Conservation (phyloP, 2,888 invertebrate species). For the Caenorhabditis drosophilae region DNA sequence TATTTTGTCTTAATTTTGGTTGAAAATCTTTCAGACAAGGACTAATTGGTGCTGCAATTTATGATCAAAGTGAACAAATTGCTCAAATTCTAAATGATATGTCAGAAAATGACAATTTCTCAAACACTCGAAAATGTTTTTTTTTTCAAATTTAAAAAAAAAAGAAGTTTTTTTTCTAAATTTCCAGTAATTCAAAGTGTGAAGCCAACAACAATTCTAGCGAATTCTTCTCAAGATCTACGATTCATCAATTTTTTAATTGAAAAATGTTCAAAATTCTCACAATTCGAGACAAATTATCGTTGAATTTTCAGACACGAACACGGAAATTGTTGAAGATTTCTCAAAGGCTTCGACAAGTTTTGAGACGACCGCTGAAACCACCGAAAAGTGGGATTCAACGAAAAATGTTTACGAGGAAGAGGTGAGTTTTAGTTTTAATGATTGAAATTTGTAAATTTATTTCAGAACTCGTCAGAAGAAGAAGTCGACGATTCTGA, state of each 20-base stretch:
- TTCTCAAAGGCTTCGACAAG: too few species aligned
- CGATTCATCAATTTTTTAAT: conserved; percentile 41
- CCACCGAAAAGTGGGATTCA: not conserved
- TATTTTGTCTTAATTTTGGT: not conserved
- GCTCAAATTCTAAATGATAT: conserved; percentile 53
- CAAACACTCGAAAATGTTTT: conserved; percentile 39
- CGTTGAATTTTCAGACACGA: not conserved
- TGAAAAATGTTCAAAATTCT: conserved; percentile 28
- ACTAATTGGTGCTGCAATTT: conserved; percentile 43
- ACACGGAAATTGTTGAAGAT: conserved; percentile 1
- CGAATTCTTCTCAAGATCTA: conserved; percentile 50
- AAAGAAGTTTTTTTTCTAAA: conserved; percentile 1
- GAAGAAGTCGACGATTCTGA: conserved; percentile 6
- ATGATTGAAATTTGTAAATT: too few species aligned
- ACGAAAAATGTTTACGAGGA: too few species aligned
- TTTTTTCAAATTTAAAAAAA: conserved; percentile 1
- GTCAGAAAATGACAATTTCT: conserved; percentile 56
- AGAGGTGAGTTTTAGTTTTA: too few species aligned
- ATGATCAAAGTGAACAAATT: conserved; percentile 33
- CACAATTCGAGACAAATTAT: not conserved
- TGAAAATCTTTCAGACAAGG: conserved; percentile 22
- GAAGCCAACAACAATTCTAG: conserved; percentile 54
- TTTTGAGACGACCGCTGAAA: too few species aligned
- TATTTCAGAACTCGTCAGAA: too few species aligned
- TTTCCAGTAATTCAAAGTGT: conserved; percentile 58